Evolutionary conservation across 2,113 vertebrate genomes (phyloP), one percentile per base, ranked within the genome.

Genomic region (Procavia capensis): DNA sequence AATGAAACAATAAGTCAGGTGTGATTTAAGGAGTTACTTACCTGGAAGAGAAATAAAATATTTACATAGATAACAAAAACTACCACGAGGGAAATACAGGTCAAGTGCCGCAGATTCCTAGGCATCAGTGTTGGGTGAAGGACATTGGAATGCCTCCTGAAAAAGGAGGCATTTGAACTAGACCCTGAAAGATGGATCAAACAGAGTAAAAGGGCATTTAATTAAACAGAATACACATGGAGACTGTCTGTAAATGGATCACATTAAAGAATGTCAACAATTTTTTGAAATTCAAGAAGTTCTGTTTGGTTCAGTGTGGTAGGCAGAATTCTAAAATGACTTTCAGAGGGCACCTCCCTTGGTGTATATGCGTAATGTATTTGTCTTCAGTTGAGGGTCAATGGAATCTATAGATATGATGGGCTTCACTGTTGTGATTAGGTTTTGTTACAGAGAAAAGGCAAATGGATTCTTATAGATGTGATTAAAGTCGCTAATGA

Each of bases 51-150:
- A 41, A 80, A 64, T 80, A 34, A 80, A 86, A 79, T 70, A 34
- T 86, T 95, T 47, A 79, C 31, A 43, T 9, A 82, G 59, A 54
- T 81, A 91, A 64, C 14, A 86, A 91, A 91, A 61, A 50, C n/a
- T 64, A 64, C 3, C 14, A 50, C 43, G 59, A 34, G 50, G 20
- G 36, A 64, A 91, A 64, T 50, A 57, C 6, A 89, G 27, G 64
- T 45, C 24, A 78, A 59, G 1, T 63, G 17, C 17, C 82, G 4
- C 85, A 45, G 14, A 76, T 27, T 89, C 76, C 68, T 64, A 17
- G 3, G 1, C 13, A 19, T 17, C 34, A 39, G 19, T 88, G 54
- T 41, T 82, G 41, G 34, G 34, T 7, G 1, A 6, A 41, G 27
- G 50, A 2, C 3, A 29, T 13, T 45, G 8, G 24, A 78, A 27